Evolutionary conservation across 2,797 vertebrate species (phyloP).

Genomic region (Myotis pilosus): DNA sequence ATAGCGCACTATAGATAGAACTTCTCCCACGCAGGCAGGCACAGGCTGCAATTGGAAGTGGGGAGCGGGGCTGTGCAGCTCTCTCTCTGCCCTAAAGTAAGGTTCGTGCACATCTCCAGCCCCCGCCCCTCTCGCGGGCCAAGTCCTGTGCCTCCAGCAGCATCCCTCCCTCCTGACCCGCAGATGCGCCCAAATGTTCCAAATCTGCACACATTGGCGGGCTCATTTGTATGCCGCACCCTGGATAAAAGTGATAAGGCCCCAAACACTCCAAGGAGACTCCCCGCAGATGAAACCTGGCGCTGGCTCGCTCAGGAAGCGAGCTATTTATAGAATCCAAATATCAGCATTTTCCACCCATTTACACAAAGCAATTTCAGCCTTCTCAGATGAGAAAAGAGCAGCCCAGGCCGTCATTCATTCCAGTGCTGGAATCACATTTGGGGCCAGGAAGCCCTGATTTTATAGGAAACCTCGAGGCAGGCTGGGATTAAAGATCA

Average conservation of each 20-base stretch:
- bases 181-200: slow-evolving; percentile 72
- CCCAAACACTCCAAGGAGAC: slow-evolving; percentile 84
- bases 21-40: slow-evolving; percentile 55
- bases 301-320: slow-evolving; percentile 68
- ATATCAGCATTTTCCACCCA: slow-evolving; percentile 89
- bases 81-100: neutral
- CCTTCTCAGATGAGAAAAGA: slow-evolving; percentile 83
- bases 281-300: slow-evolving; percentile 82
- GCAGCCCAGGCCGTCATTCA: slow-evolving; percentile 78
- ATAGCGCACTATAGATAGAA: slow-evolving; percentile 79
- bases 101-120: neutral
- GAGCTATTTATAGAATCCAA: slow-evolving; percentile 89
- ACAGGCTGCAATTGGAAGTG: slow-evolving; percentile 30
- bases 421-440: slow-evolving; percentile 78
- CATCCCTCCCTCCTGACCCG: slow-evolving; percentile 72
- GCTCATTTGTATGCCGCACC: slow-evolving; percentile 82
- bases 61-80: neutral
- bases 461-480: slow-evolving; percentile 80
- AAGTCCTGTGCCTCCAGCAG: slow-evolving; percentile 67
- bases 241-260: slow-evolving; percentile 83
- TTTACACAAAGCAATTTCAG: slow-evolving; percentile 87
- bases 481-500: slow-evolving; percentile 84
- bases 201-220: slow-evolving; percentile 54
- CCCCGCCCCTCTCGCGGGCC: neutral
- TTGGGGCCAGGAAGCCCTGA: slow-evolving; percentile 76